Percentiles rank a stretch among this genome's conserved stretches.
Evolutionary conservation across 2,797 vertebrate genomes (phyloP).

Genomic region (Microhierax caerulescens): DNA sequence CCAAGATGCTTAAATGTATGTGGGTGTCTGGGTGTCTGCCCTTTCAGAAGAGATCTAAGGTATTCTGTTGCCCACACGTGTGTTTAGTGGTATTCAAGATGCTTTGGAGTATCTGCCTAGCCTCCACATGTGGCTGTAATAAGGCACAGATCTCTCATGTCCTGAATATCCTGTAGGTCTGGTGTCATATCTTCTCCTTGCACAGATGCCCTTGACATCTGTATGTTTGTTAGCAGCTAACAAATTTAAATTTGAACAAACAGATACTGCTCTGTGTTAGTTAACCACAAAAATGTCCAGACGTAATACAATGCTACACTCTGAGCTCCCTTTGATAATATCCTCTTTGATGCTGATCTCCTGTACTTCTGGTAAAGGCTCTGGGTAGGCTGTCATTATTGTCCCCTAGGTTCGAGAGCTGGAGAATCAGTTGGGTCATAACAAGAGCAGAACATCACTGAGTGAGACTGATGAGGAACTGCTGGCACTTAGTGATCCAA

Average conservation of each 20-base stretch:
- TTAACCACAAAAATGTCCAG: neutral
- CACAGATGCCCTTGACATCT: neutral
- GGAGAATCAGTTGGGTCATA: slow-evolving; percentile 83
- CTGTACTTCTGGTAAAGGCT: neutral
- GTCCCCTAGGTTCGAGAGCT: slow-evolving; percentile 85
- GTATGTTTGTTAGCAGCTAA: neutral
- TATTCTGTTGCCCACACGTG: neutral
- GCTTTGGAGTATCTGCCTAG: neutral
- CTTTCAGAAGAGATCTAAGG: neutral
- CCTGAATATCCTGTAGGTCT: neutral
- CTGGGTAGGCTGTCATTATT: neutral
- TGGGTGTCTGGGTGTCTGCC: neutral
- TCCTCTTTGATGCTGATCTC: neutral
- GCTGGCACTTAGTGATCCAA: slow-evolving; percentile 34
- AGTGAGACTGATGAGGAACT: slow-evolving; percentile 70
- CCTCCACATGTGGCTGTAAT: neutral
- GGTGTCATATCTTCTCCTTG: neutral
- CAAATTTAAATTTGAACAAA: neutral
- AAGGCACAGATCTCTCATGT: neutral
- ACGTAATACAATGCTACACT: neutral
- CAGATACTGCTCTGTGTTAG: neutral
- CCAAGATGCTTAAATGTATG: neutral
- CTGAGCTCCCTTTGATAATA: neutral
- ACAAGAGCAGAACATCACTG: slow-evolving; percentile 61
- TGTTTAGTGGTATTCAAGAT: neutral